Conservation (phyloP, 2,888 invertebrate genomes). For the Myopa testacea region DNA sequence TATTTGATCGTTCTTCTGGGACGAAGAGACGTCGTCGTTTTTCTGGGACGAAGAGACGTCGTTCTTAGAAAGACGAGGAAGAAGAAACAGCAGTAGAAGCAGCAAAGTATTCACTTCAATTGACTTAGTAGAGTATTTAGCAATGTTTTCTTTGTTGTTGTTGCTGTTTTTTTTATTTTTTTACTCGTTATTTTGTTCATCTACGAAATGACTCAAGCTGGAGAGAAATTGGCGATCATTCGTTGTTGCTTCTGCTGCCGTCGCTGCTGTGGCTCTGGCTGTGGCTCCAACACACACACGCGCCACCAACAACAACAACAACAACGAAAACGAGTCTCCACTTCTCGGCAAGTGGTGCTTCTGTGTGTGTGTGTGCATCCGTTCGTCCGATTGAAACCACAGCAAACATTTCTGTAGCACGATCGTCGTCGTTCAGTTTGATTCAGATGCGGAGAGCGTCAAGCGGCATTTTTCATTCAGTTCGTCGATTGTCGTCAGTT, state of each 20-base stretch:
- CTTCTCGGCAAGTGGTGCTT: conserved; percentile 12
- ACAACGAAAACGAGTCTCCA: not conserved
- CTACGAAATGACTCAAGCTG: conserved; percentile 12
- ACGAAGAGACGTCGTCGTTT: too few relatives aligned
- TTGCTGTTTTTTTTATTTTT: not conserved
- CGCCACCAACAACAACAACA: not conserved
- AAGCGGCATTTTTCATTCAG: conserved; percentile 15
- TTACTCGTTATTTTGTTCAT: not conserved
- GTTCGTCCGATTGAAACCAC: not conserved
- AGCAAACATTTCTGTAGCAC: conserved; percentile 14
- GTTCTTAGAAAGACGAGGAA: too few relatives aligned
- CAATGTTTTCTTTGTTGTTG: too few relatives aligned
- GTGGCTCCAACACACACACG: not conserved
- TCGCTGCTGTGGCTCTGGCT: not conserved
- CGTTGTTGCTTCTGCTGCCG: conserved; percentile 7
- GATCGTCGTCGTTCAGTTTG: conserved; percentile 26
- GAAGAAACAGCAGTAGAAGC: too few relatives aligned
- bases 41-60: too few relatives aligned
- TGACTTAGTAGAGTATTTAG: too few relatives aligned
- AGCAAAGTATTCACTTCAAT: too few relatives aligned
- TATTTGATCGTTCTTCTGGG: too few relatives aligned
- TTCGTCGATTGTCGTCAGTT: not conserved
- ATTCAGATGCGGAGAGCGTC: conserved; percentile 16
- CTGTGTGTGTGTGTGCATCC: too few relatives aligned
- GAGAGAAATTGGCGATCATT: not conserved